Percentiles rank a stretch among this genome's conserved stretches.
Conservation (phyloP, 2,113 vertebrate species). For the Ceyx melanurus region DNA sequence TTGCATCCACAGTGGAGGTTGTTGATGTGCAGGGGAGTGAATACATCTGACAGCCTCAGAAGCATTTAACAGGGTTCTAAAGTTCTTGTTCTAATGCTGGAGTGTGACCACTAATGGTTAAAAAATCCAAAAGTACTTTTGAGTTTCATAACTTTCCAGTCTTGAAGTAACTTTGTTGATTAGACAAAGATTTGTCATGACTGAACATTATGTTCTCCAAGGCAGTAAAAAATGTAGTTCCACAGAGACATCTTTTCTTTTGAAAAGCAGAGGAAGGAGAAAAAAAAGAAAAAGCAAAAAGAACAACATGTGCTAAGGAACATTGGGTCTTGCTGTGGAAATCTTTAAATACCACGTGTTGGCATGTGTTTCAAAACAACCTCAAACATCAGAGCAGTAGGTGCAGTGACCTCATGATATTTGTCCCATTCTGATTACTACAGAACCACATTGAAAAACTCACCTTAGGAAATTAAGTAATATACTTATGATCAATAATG, state of each 20-base stretch:
- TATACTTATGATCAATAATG: not conserved
- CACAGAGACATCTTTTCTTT: conserved; percentile 6
- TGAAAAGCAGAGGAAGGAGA: not conserved
- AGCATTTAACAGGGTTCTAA: not conserved
- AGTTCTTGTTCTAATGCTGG: not conserved
- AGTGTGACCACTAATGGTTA: not conserved
- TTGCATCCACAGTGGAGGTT: not conserved
- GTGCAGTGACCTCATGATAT: not conserved
- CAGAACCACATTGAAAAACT: not conserved
- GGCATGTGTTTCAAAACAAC: not conserved
- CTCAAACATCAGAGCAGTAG: not conserved
- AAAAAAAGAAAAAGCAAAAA: not conserved
- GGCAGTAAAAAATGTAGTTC: not conserved
- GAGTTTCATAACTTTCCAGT: not conserved
- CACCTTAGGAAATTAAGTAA: not conserved
- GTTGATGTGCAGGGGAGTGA: not conserved
- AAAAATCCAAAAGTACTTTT: not conserved
- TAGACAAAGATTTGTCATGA: not conserved
- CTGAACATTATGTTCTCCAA: conserved; percentile 23
- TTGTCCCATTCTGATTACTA: not conserved
- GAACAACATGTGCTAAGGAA: not conserved
- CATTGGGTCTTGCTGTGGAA: not conserved
- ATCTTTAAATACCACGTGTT: not conserved
- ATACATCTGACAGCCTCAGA: not conserved
- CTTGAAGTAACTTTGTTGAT: not conserved